These are phyloP conservation scores for Hydra vulgaris DNA, from an alignment of 30 jellyfish, hydroid and myxozoan genomes.

Conservation along the genomic window DNA sequence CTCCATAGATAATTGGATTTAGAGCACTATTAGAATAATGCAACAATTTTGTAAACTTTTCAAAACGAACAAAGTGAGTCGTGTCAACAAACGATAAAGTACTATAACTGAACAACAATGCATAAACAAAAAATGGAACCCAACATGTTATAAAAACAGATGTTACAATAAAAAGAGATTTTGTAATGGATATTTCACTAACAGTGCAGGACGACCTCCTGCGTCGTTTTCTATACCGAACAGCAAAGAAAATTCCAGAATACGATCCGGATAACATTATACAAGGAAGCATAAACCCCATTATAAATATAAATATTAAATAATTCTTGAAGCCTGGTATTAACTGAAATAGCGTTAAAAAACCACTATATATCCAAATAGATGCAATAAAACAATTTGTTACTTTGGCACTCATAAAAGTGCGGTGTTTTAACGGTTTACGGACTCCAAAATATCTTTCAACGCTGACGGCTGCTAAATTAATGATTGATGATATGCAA, in stretches of 20 bases:
- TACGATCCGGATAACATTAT: conserved; percentile 30
- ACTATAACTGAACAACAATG: conserved; percentile 45
- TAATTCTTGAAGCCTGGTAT: not conserved
- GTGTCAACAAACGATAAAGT: conserved; percentile 24
- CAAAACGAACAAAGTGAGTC: conserved; percentile 11
- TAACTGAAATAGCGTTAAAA: conserved; percentile 33
- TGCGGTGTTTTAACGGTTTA: conserved; percentile 55
- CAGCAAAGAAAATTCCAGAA: conserved; percentile 26
- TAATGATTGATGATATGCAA: conserved; percentile 55
- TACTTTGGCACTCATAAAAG: conserved; percentile 43
- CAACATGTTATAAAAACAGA: conserved; percentile 50
- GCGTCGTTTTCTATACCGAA: conserved; percentile 18
- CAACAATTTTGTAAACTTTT: conserved; percentile 55
- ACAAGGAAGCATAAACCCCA: conserved; percentile 64
- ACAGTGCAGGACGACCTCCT: not conserved
- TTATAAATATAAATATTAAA: conserved; percentile 27
- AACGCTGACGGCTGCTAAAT: conserved; percentile 55
- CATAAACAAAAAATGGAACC: conserved; percentile 55
- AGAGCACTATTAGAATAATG: conserved; percentile 59
- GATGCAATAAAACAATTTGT: conserved; percentile 33
- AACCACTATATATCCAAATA: conserved; percentile 54
- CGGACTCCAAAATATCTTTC: conserved; percentile 64
- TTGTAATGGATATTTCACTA: conserved; percentile 49
- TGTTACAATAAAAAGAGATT: conserved; percentile 45
- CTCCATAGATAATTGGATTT: conserved; percentile 72